A percentile compares a stretch with the other conserved stretches of the same genome.
Evolutionary conservation across 2,113 vertebrate species (phyloP).

Genomic region (Equus przewalskii): DNA sequence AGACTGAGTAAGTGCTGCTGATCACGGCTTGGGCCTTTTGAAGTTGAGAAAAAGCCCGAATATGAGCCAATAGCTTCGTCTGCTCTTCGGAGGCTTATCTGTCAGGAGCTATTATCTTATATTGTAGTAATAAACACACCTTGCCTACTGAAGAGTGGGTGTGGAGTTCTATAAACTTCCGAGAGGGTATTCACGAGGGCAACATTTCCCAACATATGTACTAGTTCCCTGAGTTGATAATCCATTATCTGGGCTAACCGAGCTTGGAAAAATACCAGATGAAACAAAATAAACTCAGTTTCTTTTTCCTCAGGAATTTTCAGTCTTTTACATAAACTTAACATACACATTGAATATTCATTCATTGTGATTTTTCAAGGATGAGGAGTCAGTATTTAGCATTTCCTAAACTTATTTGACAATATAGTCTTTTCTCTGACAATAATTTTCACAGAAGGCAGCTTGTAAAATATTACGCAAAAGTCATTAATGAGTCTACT

Average conservation of each 20-base stretch:
- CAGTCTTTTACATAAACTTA: neutral
- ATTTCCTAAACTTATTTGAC: neutral
- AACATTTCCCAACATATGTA: neutral
- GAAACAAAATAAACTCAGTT: neutral
- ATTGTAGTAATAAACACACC: neutral
- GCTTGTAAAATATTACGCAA: neutral
- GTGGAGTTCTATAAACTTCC: neutral
- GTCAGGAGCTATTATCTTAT: neutral
- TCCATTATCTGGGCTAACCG: neutral
- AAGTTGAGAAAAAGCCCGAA: slow-evolving; percentile 55
- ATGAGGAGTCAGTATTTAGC: neutral
- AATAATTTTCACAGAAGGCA: neutral
- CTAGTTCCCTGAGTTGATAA: neutral
- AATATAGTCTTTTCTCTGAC: neutral
- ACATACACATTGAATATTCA: neutral
- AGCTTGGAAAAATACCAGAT: neutral
- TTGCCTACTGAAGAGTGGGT: neutral
- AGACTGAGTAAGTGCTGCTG: slow-evolving; percentile 49
- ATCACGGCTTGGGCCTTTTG: slow-evolving; percentile 4
- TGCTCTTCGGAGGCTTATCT: neutral
- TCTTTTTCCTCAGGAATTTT: neutral
- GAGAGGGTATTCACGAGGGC: neutral
- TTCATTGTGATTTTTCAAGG: neutral
- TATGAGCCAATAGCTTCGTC: slow-evolving; percentile 24
- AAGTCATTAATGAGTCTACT: neutral